Conservation (phyloP, 2,888 invertebrate genomes). For the Pharmacophagus antenor region DNA sequence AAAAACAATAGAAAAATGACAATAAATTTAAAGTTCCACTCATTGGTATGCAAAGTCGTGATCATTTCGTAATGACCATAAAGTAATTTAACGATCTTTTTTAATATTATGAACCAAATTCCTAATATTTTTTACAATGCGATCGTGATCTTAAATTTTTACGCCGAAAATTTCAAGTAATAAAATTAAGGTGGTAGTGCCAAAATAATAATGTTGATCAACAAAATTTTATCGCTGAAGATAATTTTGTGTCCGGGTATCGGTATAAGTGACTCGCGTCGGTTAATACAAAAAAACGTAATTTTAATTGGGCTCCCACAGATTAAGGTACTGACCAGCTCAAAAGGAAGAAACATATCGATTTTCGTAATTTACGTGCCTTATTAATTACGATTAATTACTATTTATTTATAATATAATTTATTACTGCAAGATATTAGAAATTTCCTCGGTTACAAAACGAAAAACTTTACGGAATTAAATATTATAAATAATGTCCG, state of each 20-base stretch:
- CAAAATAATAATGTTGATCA: conserved; percentile 28
- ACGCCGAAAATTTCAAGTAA: conserved; percentile 35
- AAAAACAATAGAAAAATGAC: conserved; percentile 34
- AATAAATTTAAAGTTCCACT: conserved; percentile 34
- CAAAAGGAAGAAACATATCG: not conserved
- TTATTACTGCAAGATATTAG: no score
- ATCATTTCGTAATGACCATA: conserved; percentile 39
- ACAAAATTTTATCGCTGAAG: conserved; percentile 23
- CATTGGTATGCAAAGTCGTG: conserved; percentile 40
- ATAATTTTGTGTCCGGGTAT: conserved; percentile 27
- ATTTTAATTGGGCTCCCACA: conserved; percentile 20
- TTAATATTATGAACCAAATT: conserved; percentile 33
- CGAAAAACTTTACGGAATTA: not conserved
- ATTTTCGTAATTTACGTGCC: not conserved
- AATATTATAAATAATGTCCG: not conserved
- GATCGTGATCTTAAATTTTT: conserved; percentile 38
- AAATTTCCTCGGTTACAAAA: no score
- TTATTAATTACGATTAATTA: not conserved
- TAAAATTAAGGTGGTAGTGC: conserved; percentile 27
- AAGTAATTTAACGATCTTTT: conserved; percentile 38
- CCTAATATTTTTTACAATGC: conserved; percentile 35
- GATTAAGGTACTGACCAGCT: not conserved
- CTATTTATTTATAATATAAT: not conserved
- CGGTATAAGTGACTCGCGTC: conserved; percentile 15
- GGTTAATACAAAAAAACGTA: conserved; percentile 4